Base-by-base conservation (phyloP, 1,140 invertebrate genomes). In the Drosophila setifemur region DNA sequence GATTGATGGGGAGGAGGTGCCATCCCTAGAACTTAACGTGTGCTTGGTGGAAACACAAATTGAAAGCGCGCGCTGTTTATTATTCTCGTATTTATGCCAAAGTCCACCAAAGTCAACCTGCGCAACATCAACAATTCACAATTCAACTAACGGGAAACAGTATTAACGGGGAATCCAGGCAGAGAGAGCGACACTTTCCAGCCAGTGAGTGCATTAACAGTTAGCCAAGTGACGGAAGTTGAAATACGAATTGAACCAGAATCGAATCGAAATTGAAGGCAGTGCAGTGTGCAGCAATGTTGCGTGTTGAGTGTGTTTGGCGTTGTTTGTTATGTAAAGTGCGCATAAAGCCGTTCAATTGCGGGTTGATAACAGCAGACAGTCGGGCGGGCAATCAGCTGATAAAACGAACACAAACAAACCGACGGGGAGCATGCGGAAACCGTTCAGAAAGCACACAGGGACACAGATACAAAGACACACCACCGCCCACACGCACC, bases 241-340 rank as follows among this genome's bases (percentile, higher is more conserved):
- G n/a, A n/a, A n/a, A n/a, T n/a, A n/a, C n/a, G n/a, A n/a, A n/a
- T n/a, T n/a, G n/a, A n/a, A n/a, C n/a, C n/a, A n/a, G n/a, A n/a
- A n/a, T n/a, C n/a, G n/a, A n/a, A n/a, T n/a, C n/a, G n/a, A n/a
- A n/a, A n/a, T n/a, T n/a, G n/a, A n/a, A n/a, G n/a, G n/a, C n/a
- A n/a, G n/a, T n/a, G n/a, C n/a, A n/a, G n/a, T n/a, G n/a, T n/a
- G n/a, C n/a, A n/a, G n/a, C n/a, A n/a, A n/a, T n/a, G n/a, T n/a
- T n/a, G n/a, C n/a, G n/a, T n/a, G n/a, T n/a, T 18, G 14, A 14
- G 7, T n/a, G 12, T 37, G 29, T 52, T 21, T 48, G 18, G 21
- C 31, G 4, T 11, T 55, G 64, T 70, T 74, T 35, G 26, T 81
- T 81, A 81, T 49, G 64, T 81, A 81, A 79, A 79, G 14, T 12